Evolutionary conservation across 2,797 vertebrate species (phyloP), one percentile per base, ranked within the genome.

Genomic region (Myotis vivesi): DNA sequence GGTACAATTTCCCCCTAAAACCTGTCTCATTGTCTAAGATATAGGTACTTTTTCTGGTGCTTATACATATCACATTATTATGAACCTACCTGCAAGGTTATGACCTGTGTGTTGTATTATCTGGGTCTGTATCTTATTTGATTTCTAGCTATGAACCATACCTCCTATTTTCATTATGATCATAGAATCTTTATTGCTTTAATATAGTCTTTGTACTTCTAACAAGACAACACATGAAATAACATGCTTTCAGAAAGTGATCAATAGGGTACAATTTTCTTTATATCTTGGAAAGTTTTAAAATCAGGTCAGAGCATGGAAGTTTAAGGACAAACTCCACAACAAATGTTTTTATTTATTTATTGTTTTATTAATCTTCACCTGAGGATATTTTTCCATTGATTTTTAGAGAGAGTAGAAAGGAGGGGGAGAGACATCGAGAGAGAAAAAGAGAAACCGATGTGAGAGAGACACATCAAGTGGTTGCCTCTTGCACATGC

Each of bases 211-310:
- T 6, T 15, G 30, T 80, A 36, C 77, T 81, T 71, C 53, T 84
- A 51, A 68, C 12, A 66, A 36, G 17, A 51, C 55, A 55, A 69
- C 68, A 46, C 30, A 41, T 69, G 38, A 81, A 76, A 57, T 33
- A 64, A 41, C 0, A 23, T 44, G n/a, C 44, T 81, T 95, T 28
- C 41, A 79, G 51, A 92, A 93, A 94, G 76, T 86, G 91, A 71
- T 72, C 30, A 46, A 38, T 3, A 85, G 2, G 12, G 4, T 59
- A 51, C 4, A 15, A 33, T 17, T 64, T 55, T 38, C 88, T 87
- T 53, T 51, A 89, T 76, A 66, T 53, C 23, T 73, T 68, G 25
- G 30, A 41, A 80, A 76, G 19, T 87, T 46, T 88, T 53, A 59
- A 92, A 66, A n/a, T 79, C 25, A 87, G 8, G 8, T 6, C 15